A percentile compares a stretch with the other conserved stretches of the same genome.
Evolutionary conservation across 1,140 invertebrate species (phyloP).

Genomic region (Lethocerus indicus): DNA sequence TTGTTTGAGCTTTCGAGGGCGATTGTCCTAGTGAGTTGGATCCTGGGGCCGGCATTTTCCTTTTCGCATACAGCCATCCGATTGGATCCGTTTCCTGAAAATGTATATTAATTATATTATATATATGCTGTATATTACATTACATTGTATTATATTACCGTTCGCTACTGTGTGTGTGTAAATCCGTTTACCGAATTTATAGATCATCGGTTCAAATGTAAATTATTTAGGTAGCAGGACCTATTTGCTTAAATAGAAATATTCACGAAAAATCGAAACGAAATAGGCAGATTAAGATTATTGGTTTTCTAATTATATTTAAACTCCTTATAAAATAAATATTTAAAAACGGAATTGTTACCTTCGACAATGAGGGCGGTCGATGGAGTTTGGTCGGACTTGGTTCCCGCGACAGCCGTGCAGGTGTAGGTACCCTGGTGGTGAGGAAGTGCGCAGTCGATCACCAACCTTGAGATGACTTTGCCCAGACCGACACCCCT

Average conservation of each 20-base stretch:
- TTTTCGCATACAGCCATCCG: not conserved
- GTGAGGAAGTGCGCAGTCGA: conserved; percentile 36
- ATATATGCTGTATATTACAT: not conserved
- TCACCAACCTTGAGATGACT: conserved; percentile 42
- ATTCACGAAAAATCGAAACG: not conserved
- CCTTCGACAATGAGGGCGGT: conserved; percentile 24
- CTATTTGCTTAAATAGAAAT: not conserved
- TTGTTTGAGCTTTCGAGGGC: conserved; percentile 33
- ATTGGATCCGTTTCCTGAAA: not conserved
- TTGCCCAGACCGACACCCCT: conserved; percentile 31
- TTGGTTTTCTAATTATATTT: not conserved
- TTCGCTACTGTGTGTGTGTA: not conserved
- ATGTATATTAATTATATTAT: not conserved
- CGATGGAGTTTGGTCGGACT: conserved; percentile 30
- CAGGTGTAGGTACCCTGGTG: conserved; percentile 51
- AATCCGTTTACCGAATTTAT: not conserved
- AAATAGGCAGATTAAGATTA: not conserved
- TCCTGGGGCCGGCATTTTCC: conserved; percentile 22
- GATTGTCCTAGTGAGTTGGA: conserved; percentile 27
- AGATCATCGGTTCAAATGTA: not conserved
- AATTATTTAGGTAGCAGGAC: not conserved
- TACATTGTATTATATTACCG: not conserved
- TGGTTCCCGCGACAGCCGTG: conserved; percentile 41
- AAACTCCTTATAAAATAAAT: not conserved
- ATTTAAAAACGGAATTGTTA: conserved; percentile 16